These are phyloP conservation scores for Alethe diademata DNA, from an alignment of 2,113 vertebrate species.

Conservation along the genomic window DNA sequence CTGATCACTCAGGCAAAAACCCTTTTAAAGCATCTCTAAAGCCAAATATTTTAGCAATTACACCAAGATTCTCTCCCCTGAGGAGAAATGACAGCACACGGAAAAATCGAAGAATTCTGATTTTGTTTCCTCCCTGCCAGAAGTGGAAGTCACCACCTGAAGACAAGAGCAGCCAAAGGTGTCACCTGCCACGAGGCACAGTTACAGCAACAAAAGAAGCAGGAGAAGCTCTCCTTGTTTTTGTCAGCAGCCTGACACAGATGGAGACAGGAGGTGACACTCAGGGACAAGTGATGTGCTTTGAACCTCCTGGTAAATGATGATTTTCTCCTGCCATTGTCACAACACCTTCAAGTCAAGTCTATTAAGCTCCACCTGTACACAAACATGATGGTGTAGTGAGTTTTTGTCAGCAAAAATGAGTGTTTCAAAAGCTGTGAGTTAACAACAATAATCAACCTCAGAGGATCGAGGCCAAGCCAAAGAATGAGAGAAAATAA, in stretches of 20 bases:
- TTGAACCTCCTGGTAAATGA: not conserved
- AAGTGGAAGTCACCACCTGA: not conserved
- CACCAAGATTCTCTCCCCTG: not conserved
- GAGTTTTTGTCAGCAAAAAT: not conserved
- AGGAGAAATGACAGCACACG: rapidly evolving
- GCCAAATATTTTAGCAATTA: not conserved
- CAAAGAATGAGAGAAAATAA: not conserved
- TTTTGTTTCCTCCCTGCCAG: not conserved
- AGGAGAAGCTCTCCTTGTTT: not conserved
- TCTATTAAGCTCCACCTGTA: not conserved
- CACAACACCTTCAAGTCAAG: not conserved
- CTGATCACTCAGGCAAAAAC: not conserved
- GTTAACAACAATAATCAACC: not conserved
- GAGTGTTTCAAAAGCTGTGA: not conserved
- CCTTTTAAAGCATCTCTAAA: not conserved
- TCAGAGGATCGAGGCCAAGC: not conserved
- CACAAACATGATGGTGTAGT: not conserved
- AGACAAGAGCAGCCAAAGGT: not conserved
- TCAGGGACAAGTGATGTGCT: not conserved
- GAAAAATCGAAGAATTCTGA: not conserved
- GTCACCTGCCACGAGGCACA: not conserved
- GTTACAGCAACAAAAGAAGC: not conserved
- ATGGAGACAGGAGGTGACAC: not conserved
- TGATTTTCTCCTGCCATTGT: not conserved
- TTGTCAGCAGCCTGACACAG: not conserved